A percentile compares a stretch with the other conserved stretches of the same genome.
phyloP scores from a whole-genome alignment of 2,113 vertebrate species.

The Cebus imitator region DNA sequence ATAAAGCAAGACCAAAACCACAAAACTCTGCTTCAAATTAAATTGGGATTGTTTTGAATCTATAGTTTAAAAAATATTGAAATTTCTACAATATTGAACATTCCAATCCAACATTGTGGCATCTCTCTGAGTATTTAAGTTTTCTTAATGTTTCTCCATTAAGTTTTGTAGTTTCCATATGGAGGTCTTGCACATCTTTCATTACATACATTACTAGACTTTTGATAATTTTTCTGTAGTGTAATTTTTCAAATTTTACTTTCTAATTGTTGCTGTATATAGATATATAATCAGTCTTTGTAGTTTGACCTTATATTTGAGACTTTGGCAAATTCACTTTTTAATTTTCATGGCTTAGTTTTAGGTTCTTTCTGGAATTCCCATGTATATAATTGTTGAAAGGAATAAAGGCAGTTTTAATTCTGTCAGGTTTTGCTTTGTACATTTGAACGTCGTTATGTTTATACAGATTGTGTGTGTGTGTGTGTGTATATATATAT shows the following conservation, averaged over 20 bases:
- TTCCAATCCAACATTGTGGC: not conserved
- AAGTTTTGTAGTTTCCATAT: not conserved
- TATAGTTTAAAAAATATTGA: not conserved
- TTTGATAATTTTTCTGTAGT: not conserved
- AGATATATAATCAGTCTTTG: not conserved
- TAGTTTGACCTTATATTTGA: not conserved
- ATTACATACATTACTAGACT: not conserved
- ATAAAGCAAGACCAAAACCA: not conserved
- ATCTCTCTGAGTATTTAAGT: not conserved
- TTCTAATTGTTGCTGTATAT: not conserved
- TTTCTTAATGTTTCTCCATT: not conserved
- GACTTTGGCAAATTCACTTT: not conserved
- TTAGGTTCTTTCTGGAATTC: constrained; percentile 3
- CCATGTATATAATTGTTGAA: not conserved
- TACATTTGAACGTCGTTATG: not conserved
- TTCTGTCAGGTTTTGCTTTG: not conserved
- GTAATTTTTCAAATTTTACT: not conserved
- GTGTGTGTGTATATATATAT: no score
- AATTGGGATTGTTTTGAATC: not conserved
- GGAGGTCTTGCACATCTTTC: not conserved
- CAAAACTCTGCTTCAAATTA: not conserved
- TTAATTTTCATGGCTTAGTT: not conserved
- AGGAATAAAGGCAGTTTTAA: not conserved
- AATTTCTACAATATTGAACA: not conserved
- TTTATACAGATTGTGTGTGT: not conserved